Conservation (phyloP, 2,888 invertebrate species). For the Folsomia manolachei region DNA sequence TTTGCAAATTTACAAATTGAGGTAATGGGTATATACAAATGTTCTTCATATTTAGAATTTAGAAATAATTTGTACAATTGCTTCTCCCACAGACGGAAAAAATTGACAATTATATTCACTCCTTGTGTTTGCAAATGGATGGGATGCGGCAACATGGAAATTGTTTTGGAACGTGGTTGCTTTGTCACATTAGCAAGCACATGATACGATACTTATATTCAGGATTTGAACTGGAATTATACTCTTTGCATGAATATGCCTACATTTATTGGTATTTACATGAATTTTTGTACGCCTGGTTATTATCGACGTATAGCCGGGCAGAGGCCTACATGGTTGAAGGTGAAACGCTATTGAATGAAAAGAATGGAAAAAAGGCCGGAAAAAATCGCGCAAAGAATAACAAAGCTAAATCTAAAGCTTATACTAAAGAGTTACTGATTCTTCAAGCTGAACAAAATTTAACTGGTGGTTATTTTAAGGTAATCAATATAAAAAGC, state of each 20-base stretch:
- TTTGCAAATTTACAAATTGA: slow-evolving; percentile 89
- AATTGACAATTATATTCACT: slow-evolving; percentile 78
- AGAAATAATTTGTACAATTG: not conserved
- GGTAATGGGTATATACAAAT: slow-evolving; percentile 58
- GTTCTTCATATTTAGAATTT: not conserved
- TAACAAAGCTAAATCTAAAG: slow-evolving; percentile 66
- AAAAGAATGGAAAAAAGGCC: slow-evolving; percentile 47
- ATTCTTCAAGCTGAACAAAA: slow-evolving; percentile 88
- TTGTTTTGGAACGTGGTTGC: slow-evolving; percentile 90
- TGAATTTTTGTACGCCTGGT: slow-evolving; percentile 91
- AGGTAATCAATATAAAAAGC: slow-evolving; percentile 63
- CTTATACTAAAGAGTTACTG: slow-evolving; percentile 79
- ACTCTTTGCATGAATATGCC: slow-evolving; percentile 92
- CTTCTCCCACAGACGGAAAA: slow-evolving; percentile 70
- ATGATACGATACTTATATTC: slow-evolving; percentile 92
- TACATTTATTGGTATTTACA: slow-evolving; percentile 71
- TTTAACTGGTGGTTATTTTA: slow-evolving; percentile 92
- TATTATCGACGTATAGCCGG: slow-evolving; percentile 82
- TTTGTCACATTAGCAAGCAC: slow-evolving; percentile 86
- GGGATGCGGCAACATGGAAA: slow-evolving; percentile 70
- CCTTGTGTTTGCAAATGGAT: slow-evolving; percentile 66
- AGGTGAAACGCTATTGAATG: slow-evolving; percentile 33
- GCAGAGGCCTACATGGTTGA: slow-evolving; percentile 81
- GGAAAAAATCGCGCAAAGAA: slow-evolving; percentile 55
- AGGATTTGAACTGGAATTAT: slow-evolving; percentile 92